phyloP scores from a whole-genome alignment of 2,888 invertebrate species.

The Trissolcus japonicus region DNA sequence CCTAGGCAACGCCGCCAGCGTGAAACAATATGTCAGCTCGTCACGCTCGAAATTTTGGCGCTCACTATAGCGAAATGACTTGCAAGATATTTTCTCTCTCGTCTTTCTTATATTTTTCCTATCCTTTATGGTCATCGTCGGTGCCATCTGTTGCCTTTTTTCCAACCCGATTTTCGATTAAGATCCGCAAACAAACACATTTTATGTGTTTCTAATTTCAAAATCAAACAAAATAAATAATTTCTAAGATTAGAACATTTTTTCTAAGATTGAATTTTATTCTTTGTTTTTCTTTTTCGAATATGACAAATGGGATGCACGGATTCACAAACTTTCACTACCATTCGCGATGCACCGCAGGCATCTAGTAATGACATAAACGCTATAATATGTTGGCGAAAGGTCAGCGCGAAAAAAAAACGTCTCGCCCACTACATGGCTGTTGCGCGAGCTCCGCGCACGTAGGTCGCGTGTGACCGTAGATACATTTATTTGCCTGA shows the following conservation, averaged over 20 bases:
- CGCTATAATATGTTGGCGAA: slow-evolving; percentile 61
- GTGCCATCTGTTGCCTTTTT: slow-evolving; percentile 40
- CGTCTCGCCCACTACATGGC: slow-evolving; percentile 64
- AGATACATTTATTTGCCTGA: slow-evolving; percentile 46
- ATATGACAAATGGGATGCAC: no score
- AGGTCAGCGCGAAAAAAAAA: slow-evolving; percentile 66
- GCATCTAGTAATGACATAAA: slow-evolving; percentile 56
- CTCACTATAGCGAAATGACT: slow-evolving; percentile 50
- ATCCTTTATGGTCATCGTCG: slow-evolving; percentile 39
- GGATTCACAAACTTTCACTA: slow-evolving; percentile 54
- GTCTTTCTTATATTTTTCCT: slow-evolving; percentile 31
- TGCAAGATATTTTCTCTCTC: slow-evolving; percentile 39
- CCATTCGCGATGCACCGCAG: slow-evolving; percentile 48
- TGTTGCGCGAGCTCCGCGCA: slow-evolving; percentile 53
- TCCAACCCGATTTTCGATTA: background rate
- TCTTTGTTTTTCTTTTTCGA: no score
- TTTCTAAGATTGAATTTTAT: background rate
- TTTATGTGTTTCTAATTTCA: no score
- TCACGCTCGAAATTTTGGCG: slow-evolving; percentile 62
- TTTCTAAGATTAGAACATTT: background rate
- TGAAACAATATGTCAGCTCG: slow-evolving; percentile 69
- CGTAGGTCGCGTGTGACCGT: slow-evolving; percentile 36
- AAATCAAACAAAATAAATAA: background rate
- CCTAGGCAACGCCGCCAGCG: slow-evolving; percentile 61
- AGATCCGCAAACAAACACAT: background rate